phyloP scores from a whole-genome alignment of 2,797 vertebrate species.

The Hirundo rustica region DNA sequence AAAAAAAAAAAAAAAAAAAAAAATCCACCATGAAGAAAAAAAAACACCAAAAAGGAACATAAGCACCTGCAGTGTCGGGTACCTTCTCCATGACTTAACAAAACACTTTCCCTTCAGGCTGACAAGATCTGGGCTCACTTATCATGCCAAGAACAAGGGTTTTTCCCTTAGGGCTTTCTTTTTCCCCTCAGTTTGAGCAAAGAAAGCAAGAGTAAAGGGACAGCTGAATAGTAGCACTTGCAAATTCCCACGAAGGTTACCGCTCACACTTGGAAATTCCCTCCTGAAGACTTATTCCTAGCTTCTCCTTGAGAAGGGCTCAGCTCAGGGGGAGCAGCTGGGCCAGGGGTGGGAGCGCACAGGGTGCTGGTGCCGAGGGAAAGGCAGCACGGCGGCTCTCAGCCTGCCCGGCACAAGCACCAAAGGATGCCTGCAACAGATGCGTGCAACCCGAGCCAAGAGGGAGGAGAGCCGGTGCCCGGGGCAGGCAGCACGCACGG shows the following conservation, averaged over 20 bases:
- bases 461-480: not conserved
- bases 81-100: constrained; percentile 1
- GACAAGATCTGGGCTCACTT: not conserved
- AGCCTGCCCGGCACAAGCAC: not conserved
- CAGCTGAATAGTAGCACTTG: not conserved
- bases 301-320: not conserved
- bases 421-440: constrained; percentile 6
- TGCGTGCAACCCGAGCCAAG: not conserved
- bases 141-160: not conserved
- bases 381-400: rapidly evolving
- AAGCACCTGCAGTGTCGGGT: not conserved
- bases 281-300: not conserved
- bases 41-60: too few species aligned
- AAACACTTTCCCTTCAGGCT: not conserved
- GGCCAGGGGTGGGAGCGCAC: not conserved
- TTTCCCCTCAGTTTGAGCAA: not conserved
- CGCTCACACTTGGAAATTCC: not conserved
- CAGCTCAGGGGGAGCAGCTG: not conserved
- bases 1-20: too few species aligned
- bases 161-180: not conserved
- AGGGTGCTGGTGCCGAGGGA: not conserved
- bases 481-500: not conserved
- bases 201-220: not conserved
- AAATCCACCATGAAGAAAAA: too few species aligned
- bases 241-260: not conserved